Conservation (phyloP, 2,113 vertebrate genomes). For the Hemibagrus wyckioides region DNA sequence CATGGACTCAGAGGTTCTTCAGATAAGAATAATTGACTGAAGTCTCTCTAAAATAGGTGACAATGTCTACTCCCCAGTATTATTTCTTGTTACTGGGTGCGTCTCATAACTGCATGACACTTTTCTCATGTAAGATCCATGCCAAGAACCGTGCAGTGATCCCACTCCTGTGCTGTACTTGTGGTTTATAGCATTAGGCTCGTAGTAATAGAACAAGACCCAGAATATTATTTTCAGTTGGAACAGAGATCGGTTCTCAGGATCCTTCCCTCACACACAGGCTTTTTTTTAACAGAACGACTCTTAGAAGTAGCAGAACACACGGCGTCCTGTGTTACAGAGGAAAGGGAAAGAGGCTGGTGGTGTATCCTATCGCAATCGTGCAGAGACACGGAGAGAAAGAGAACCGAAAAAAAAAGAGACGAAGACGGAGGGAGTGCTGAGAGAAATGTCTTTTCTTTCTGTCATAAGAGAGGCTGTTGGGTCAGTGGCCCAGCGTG, state of each 20-base stretch:
- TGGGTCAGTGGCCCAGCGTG: conserved; percentile 36
- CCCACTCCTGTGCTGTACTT: background rate
- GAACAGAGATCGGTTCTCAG: background rate
- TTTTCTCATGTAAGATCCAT: background rate
- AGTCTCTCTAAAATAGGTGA: too few relatives aligned
- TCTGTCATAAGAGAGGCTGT: conserved; percentile 28
- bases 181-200: background rate
- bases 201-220: background rate
- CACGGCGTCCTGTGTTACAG: background rate
- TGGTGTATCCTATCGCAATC: background rate
- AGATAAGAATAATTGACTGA: too few relatives aligned
- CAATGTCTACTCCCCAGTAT: too few relatives aligned
- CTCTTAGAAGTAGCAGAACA: background rate
- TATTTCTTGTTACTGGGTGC: background rate
- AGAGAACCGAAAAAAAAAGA: background rate
- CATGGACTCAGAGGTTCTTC: too few relatives aligned
- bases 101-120: background rate
- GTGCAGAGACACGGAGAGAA: conserved; percentile 1
- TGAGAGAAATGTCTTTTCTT: background rate
- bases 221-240: background rate
- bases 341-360: background rate
- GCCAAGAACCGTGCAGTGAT: background rate
- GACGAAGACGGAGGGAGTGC: background rate
- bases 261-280: background rate
- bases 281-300: background rate